Percentiles rank a stretch among this genome's conserved stretches.
Evolutionary conservation across 2,113 vertebrate genomes (phyloP).

Genomic region (Peromyscus leucopus): DNA sequence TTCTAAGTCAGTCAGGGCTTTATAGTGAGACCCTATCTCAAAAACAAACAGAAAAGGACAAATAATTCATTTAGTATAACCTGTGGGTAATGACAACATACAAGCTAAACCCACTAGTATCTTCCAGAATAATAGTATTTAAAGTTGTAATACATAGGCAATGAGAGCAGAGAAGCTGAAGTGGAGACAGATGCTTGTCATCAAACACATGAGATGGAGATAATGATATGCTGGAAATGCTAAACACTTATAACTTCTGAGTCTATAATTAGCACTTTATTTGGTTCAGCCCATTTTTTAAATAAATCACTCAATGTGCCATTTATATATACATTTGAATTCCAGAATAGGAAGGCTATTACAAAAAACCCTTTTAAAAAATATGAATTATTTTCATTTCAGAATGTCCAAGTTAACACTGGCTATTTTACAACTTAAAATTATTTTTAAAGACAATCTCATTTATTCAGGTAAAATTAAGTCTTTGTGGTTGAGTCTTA

Average conservation of each 20-base stretch:
- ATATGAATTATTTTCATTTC: slow-evolving; percentile 60
- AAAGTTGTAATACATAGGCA: slow-evolving; percentile 19
- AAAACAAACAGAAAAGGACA: slow-evolving; percentile 1
- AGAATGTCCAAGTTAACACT: not conserved
- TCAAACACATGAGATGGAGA: not conserved
- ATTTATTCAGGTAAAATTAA: slow-evolving; percentile 46
- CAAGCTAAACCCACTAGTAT: not conserved
- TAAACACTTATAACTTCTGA: slow-evolving; percentile 15
- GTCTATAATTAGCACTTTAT: slow-evolving; percentile 14
- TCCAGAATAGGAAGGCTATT: slow-evolving; percentile 27
- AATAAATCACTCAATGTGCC: slow-evolving; percentile 21
- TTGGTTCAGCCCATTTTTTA: slow-evolving; percentile 22
- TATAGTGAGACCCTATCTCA: not conserved
- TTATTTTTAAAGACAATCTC: slow-evolving; percentile 46
- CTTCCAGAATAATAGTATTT: slow-evolving; percentile 32
- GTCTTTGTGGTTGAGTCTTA: slow-evolving; percentile 25
- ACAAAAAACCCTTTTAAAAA: not conserved
- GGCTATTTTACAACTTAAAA: slow-evolving; percentile 56
- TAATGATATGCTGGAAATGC: not conserved
- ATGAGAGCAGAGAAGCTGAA: not conserved
- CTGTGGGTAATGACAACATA: not conserved
- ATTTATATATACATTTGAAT: slow-evolving; percentile 54
- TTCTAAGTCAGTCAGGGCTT: not conserved
- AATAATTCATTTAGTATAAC: slow-evolving; percentile 4
- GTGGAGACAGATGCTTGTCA: not conserved